These are phyloP conservation scores for Onychostoma macrolepis DNA, from an alignment of 2,113 vertebrate species.

Conservation along the genomic window DNA sequence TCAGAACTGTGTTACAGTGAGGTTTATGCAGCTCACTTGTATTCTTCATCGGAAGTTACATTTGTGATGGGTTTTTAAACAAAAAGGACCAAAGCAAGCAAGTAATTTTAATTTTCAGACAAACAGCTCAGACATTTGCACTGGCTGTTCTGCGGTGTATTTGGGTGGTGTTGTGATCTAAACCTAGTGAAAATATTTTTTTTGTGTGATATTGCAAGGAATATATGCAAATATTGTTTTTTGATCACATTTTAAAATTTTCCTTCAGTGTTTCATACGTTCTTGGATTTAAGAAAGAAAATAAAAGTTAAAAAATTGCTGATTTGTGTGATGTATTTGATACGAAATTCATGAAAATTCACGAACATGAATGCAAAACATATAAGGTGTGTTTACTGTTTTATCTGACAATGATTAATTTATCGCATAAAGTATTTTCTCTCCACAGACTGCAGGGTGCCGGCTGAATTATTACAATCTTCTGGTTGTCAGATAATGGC, in stretches of 20 bases:
- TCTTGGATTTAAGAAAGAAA: constrained; percentile 12
- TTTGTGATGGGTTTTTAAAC: not conserved
- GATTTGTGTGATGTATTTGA: not conserved
- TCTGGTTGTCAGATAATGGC: not conserved
- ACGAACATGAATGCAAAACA: not conserved
- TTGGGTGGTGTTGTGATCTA: constrained; percentile 5
- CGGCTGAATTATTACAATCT: not conserved
- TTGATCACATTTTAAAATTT: not conserved
- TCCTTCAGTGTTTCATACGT: constrained; percentile 24
- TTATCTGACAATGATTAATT: not conserved
- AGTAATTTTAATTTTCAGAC: not conserved
- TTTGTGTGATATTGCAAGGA: not conserved
- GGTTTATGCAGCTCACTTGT: not conserved
- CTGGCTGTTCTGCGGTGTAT: not conserved
- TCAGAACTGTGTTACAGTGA: not conserved
- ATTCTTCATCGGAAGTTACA: not conserved
- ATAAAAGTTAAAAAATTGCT: not conserved
- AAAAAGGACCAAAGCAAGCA: constrained; percentile 25
- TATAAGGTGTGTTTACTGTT: not conserved
- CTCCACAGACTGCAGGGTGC: not conserved
- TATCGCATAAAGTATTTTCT: not conserved
- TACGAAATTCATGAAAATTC: not conserved
- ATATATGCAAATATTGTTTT: constrained; percentile 23
- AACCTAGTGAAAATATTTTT: not conserved
- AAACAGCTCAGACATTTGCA: constrained; percentile 9